These are phyloP conservation scores for Panagrolaimus sp. DNA, from an alignment of 1,140 invertebrate genomes.

Conservation along the genomic window DNA sequence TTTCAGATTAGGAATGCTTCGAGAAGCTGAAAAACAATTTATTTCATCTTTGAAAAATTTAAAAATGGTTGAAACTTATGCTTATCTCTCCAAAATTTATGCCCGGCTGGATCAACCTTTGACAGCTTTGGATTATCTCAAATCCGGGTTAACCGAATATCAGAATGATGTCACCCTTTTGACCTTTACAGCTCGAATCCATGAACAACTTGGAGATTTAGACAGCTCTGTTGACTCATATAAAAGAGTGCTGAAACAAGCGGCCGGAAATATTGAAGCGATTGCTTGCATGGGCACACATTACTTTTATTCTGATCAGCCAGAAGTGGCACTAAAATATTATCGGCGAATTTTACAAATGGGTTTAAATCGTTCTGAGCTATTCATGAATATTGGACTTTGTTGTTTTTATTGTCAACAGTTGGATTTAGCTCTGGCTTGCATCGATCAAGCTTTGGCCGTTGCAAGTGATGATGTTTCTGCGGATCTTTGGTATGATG, in stretches of 20 bases:
- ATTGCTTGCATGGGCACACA: constrained; percentile 92
- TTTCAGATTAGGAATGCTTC: constrained; percentile 73
- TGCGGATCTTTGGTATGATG: constrained; percentile 75
- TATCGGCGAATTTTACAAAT: constrained; percentile 90
- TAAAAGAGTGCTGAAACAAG: constrained; percentile 73
- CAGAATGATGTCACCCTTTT: constrained; percentile 76
- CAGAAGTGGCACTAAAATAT: constrained; percentile 87
- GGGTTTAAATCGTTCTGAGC: constrained; percentile 83
- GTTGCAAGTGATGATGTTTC: constrained; percentile 66
- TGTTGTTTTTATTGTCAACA: constrained; percentile 96
- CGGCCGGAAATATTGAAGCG: constrained; percentile 90
- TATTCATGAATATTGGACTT: constrained; percentile 90
- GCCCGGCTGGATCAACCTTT: constrained; percentile 81
- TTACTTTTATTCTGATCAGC: constrained; percentile 91
- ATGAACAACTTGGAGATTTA: constrained; percentile 73
- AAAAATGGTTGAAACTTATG: constrained; percentile 69
- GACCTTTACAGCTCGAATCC: constrained; percentile 75
- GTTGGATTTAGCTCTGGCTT: constrained; percentile 85
- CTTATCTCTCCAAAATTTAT: constrained; percentile 65
- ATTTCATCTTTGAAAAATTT: constrained; percentile 74
- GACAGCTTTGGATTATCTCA: constrained; percentile 78
- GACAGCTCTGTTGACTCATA: constrained; percentile 66
- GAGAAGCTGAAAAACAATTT: constrained; percentile 86
- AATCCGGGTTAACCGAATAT: constrained; percentile 73
- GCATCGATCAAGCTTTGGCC: constrained; percentile 83